These are phyloP conservation scores for Clytia hemisphaerica DNA, from an alignment of 30 jellyfish, hydroid and myxozoan species.

Conservation along the genomic window DNA sequence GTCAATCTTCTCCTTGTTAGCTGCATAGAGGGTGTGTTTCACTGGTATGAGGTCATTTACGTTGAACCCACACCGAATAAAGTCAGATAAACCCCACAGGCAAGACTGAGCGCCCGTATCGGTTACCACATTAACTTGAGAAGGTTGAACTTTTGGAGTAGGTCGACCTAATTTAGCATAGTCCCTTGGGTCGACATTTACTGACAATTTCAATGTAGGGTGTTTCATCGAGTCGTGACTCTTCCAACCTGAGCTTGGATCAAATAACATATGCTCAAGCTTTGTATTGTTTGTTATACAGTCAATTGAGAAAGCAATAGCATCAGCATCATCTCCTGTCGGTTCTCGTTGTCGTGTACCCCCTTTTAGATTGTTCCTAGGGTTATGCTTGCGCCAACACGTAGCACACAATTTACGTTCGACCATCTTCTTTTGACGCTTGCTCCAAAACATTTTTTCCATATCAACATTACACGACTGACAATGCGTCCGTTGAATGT, in stretches of 20 bases:
- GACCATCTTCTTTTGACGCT: not conserved
- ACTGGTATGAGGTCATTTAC: conserved; percentile 14
- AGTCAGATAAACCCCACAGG: conserved; percentile 1
- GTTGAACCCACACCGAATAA: conserved; percentile 4
- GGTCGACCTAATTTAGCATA: not conserved
- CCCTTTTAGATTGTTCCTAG: no score
- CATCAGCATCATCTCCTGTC: not conserved
- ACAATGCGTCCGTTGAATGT: not conserved
- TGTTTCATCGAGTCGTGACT: not conserved
- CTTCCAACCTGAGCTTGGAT: not conserved
- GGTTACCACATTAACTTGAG: not conserved
- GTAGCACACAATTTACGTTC: not conserved
- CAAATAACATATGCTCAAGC: not conserved
- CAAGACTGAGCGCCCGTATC: conserved; percentile 22
- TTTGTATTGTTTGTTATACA: not conserved
- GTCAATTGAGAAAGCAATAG: not conserved
- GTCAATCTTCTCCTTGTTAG: conserved; percentile 2
- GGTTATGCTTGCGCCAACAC: not conserved
- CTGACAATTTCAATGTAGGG: not conserved
- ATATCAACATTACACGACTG: not conserved
- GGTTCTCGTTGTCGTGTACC: not conserved
- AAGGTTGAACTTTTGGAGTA: conserved; percentile 9
- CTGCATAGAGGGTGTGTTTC: conserved; percentile 12
- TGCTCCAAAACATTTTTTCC: not conserved
- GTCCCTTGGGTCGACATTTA: not conserved